These are phyloP conservation scores for Parapristionchus giblindavisi DNA, from an alignment of 2,888 invertebrate genomes.

Conservation along the genomic window DNA sequence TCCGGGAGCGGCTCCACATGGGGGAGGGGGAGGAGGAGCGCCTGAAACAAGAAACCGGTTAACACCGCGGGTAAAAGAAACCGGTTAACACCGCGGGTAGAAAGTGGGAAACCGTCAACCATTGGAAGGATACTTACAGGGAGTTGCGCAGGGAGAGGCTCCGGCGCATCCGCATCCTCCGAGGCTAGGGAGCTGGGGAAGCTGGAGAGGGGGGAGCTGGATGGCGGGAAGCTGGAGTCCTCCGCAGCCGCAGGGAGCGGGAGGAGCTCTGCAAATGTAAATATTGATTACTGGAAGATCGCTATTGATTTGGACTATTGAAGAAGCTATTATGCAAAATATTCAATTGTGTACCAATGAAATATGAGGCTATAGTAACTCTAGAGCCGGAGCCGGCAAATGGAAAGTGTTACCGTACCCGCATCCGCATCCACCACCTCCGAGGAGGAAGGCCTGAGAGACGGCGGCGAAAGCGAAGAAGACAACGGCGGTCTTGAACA, in stretches of 20 bases:
- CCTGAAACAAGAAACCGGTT: neutral
- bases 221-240: neutral
- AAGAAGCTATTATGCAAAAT: no score
- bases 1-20: conserved; percentile 4
- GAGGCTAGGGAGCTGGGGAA: conserved; percentile 25
- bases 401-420: neutral
- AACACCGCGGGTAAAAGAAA: neutral
- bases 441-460: conserved; percentile 35
- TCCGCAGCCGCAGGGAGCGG: conserved; percentile 16
- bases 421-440: conserved; percentile 32
- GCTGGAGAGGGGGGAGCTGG: conserved; percentile 37
- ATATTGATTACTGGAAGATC: neutral
- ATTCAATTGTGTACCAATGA: no score
- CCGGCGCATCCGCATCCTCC: conserved; percentile 34
- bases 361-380: neutral
- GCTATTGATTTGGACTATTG: neutral
- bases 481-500: conserved; percentile 33
- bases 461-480: neutral
- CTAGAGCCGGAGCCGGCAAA: neutral
- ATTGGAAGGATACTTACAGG: conserved; percentile 6
- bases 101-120: neutral
- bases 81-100: neutral
- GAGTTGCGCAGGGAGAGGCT: conserved; percentile 23
- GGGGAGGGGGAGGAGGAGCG: conserved; percentile 35
- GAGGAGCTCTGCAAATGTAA: conserved; percentile 5